phyloP scores from a whole-genome alignment of 1,140 invertebrate genomes.

The Drosophila repletoides region DNA sequence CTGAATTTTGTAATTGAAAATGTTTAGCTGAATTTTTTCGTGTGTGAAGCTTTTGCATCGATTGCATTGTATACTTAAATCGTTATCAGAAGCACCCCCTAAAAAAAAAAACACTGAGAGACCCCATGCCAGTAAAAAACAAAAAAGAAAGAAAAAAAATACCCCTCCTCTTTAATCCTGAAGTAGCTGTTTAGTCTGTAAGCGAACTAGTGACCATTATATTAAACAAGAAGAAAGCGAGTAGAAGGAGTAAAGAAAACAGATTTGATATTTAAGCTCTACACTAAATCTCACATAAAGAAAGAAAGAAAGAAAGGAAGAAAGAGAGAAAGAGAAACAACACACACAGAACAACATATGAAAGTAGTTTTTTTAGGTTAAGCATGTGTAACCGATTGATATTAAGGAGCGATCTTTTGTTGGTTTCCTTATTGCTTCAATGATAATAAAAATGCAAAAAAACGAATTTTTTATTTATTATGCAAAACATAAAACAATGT shows the following conservation, averaged over 20 bases:
- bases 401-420: constrained; percentile 77
- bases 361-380: constrained; percentile 61
- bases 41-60: constrained; percentile 53
- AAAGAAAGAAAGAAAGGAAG: no score
- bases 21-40: constrained; percentile 70
- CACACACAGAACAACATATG: constrained; percentile 44
- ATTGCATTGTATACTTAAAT: constrained; percentile 57
- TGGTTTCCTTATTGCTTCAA: constrained; percentile 76
- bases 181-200: constrained; percentile 41
- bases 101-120: constrained; percentile 16
- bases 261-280: constrained; percentile 58
- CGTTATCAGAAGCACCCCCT: constrained; percentile 30
- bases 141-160: no score
- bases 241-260: neutral
- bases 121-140: constrained; percentile 71
- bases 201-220: constrained; percentile 53
- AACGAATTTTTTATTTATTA: constrained; percentile 49
- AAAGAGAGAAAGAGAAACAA: no score
- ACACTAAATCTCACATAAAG: constrained; percentile 51
- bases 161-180: no score
- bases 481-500: constrained; percentile 6
- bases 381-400: constrained; percentile 75
- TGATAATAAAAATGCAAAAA: constrained; percentile 65
- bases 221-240: constrained; percentile 19
- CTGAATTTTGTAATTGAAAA: constrained; percentile 71